These are phyloP conservation scores for Anthonomus grandis DNA, from an alignment of 1,140 invertebrate species.

Conservation along the genomic window DNA sequence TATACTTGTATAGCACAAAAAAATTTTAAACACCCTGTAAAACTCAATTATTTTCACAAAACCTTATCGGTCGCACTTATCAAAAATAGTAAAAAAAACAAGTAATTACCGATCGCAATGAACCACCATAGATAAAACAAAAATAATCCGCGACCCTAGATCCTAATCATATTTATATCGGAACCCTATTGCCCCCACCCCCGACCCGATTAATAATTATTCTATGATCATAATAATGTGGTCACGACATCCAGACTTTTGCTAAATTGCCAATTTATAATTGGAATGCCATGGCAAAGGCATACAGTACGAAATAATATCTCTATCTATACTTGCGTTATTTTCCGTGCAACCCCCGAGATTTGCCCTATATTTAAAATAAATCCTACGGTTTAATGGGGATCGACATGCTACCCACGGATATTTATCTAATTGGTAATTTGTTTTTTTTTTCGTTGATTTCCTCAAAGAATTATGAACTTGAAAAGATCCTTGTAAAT, in stretches of 20 bases:
- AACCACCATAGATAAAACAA: background rate
- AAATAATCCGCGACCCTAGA: background rate
- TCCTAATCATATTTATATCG: constrained; percentile 12
- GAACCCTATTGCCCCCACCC: background rate
- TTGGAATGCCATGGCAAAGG: background rate
- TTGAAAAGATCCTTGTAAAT: no score
- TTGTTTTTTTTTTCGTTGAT: no score
- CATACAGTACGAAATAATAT: background rate
- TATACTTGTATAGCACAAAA: background rate
- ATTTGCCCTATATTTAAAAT: background rate
- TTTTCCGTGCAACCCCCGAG: background rate
- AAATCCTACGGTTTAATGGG: background rate
- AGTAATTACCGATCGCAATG: background rate
- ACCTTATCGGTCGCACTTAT: no score
- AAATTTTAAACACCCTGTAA: background rate
- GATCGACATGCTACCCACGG: background rate
- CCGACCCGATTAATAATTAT: constrained; percentile 11
- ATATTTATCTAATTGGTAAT: background rate
- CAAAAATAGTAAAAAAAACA: no score
- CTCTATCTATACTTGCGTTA: background rate
- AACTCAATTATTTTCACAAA: no score
- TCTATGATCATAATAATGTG: no score
- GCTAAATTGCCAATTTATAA: background rate
- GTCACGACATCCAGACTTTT: constrained; percentile 11
- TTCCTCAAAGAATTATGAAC: no score